phyloP scores from a whole-genome alignment of 2,888 invertebrate genomes.

The Desoria tigrina region DNA sequence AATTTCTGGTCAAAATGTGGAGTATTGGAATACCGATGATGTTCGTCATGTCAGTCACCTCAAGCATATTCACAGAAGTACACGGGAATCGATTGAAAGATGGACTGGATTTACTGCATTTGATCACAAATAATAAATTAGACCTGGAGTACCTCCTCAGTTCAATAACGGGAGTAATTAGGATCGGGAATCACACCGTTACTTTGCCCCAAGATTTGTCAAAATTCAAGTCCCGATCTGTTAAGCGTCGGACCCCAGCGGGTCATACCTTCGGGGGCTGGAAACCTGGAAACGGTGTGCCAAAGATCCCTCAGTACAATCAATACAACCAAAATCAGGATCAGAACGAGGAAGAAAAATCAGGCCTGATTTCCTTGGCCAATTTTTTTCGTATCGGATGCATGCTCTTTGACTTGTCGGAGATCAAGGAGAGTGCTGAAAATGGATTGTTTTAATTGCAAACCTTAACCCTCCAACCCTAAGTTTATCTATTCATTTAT shows the following conservation, averaged over 20 bases:
- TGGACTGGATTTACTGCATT: too few relatives aligned
- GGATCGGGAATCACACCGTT: background rate
- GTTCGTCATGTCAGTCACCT: too few relatives aligned
- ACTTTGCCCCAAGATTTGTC: background rate
- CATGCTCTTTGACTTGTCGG: background rate
- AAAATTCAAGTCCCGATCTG: background rate
- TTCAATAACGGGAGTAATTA: background rate
- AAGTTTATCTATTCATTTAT: too few relatives aligned
- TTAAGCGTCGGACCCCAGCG: background rate
- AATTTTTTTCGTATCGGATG: constrained; percentile 2
- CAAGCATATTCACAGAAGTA: too few relatives aligned
- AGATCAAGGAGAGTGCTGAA: background rate
- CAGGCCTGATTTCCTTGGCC: background rate
- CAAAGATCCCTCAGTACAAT: too few relatives aligned
- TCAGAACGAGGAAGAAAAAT: too few relatives aligned
- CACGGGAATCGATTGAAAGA: too few relatives aligned
- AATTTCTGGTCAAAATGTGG: too few relatives aligned
- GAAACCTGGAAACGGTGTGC: background rate
- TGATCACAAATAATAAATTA: too few relatives aligned
- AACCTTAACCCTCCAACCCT: too few relatives aligned
- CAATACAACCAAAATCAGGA: too few relatives aligned
- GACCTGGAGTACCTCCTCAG: background rate
- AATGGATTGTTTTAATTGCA: constrained; percentile 4
- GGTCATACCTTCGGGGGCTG: background rate
- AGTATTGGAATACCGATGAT: too few relatives aligned